Conservation (phyloP, 2,113 vertebrate species). For the Brachyistius frenatus region DNA sequence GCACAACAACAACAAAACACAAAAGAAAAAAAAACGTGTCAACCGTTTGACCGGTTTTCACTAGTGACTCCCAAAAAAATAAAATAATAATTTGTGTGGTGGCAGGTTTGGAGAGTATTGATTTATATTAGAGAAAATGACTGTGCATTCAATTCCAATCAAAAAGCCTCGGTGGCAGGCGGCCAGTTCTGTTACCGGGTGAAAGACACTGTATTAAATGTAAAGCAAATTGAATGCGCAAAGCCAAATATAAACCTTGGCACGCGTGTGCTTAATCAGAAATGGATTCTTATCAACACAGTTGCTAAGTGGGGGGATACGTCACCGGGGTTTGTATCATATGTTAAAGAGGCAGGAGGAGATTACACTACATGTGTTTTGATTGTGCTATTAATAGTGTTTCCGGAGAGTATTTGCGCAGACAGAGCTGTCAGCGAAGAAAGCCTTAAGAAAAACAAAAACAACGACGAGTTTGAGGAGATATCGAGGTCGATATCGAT, state of each 20-base stretch:
- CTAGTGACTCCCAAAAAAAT: slow-evolving; percentile 57
- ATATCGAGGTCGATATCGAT: no score
- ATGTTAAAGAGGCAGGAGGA: slow-evolving; percentile 30
- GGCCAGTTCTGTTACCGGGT: slow-evolving; percentile 77
- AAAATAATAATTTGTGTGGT: slow-evolving; percentile 37
- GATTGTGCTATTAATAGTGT: not conserved
- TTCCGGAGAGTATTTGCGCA: not conserved
- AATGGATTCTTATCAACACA: slow-evolving; percentile 68
- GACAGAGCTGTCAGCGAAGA: not conserved
- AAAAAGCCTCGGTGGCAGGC: slow-evolving; percentile 77
- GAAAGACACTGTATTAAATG: slow-evolving; percentile 74
- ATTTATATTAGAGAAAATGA: slow-evolving; percentile 82
- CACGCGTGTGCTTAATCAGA: slow-evolving; percentile 62
- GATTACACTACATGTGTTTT: slow-evolving; percentile 14
- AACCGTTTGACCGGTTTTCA: slow-evolving; percentile 49
- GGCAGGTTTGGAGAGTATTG: slow-evolving; percentile 80
- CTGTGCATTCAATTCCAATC: slow-evolving; percentile 82
- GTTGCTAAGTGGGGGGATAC: slow-evolving; percentile 49
- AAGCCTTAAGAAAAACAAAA: not conserved
- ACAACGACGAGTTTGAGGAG: not conserved
- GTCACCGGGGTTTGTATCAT: slow-evolving; percentile 35
- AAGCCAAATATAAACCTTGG: slow-evolving; percentile 74
- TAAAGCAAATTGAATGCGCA: slow-evolving; percentile 76
- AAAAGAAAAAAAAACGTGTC: slow-evolving; percentile 38
- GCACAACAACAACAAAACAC: not conserved